A percentile compares a stretch with the other conserved stretches of the same genome.
Evolutionary conservation across 1,140 invertebrate species (phyloP).

Genomic region (Oscheius sp.): DNA sequence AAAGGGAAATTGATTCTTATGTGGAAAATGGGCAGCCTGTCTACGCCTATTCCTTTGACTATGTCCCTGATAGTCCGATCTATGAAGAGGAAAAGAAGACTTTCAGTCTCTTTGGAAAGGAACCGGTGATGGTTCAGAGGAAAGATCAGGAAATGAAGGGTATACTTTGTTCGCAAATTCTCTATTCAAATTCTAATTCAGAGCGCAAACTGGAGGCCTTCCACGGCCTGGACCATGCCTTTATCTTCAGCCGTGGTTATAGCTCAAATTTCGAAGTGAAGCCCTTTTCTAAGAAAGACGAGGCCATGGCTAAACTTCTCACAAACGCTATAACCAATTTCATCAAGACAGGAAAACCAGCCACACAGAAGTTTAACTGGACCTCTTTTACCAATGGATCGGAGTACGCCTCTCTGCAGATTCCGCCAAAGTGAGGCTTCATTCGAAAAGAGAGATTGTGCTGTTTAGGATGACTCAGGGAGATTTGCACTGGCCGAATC

Average conservation of each 20-base stretch:
- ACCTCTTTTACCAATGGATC: slow-evolving; percentile 26
- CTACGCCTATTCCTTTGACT: slow-evolving; percentile 59
- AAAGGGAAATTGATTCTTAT: slow-evolving; percentile 52
- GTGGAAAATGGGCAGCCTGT: slow-evolving; percentile 46
- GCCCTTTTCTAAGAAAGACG: slow-evolving; percentile 54
- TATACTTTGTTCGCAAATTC: slow-evolving; percentile 16
- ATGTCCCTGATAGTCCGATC: slow-evolving; percentile 49
- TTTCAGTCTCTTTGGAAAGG: slow-evolving; percentile 56
- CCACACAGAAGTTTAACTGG: slow-evolving; percentile 55
- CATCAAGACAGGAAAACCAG: slow-evolving; percentile 52
- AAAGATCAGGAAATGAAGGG: slow-evolving; percentile 42
- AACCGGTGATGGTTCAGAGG: slow-evolving; percentile 45
- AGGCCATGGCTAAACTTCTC: slow-evolving; percentile 53
- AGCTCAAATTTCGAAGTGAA: slow-evolving; percentile 51
- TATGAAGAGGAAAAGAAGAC: slow-evolving; percentile 43
- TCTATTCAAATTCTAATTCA: too few species aligned
- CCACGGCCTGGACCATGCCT: slow-evolving; percentile 59
- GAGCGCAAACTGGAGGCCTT: slow-evolving; percentile 45
- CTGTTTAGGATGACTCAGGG: slow-evolving; percentile 52
- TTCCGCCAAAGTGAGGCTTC: slow-evolving; percentile 53
- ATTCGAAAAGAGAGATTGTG: too few species aligned
- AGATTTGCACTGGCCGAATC: slow-evolving; percentile 52
- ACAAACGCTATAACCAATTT: slow-evolving; percentile 59
- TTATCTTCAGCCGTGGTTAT: slow-evolving; percentile 58
- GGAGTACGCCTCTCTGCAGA: slow-evolving; percentile 48